Evolutionary conservation across 2,113 vertebrate genomes (phyloP), one percentile per base, ranked within the genome.

Genomic region (Nasalis larvatus): DNA sequence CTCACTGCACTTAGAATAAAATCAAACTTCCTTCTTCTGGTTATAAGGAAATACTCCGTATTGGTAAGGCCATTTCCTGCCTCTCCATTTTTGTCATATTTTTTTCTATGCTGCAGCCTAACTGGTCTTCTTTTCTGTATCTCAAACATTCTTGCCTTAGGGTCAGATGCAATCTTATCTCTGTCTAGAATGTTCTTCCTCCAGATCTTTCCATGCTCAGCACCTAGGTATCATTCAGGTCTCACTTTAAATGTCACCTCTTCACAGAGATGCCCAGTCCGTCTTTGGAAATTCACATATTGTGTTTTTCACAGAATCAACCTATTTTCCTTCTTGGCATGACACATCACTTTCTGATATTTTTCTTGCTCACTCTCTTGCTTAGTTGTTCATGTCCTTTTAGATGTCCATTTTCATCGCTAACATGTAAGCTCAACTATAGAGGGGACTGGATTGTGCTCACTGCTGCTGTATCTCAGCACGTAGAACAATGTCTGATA

Each of bases 21-120:
- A 47, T 1, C n/a, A 18, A 42, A 78, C 25, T 25, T 4, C 3
- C 16, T 85, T 20, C 35, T 32, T 68, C n/a, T 32, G 54, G 40
- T 77, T 73, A n/a, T 3, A 68, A 45, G n/a, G 56, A 84, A 86
- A 71, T 16, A 32, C 3, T 11, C 71, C 30, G 6, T 1, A 2
- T 3, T 35, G 54, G 4, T 2, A 56, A 58, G 25, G 25, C 40
- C 32, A 4, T 2, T 49, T 49, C 40, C 49, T 60, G 58, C 13
- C 4, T 71, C 25, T 86, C 88, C 4, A 3, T 37, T 25, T 40
- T 40, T 23, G 10, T 30, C 56, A 16, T 0, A 16, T 0, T 6
- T 42, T 58, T 13, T 37, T 40, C 63, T 60, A 3, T 68, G 7
- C 6, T n/a, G 8, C 1, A 52, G 76, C 7, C 5, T 52, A 16